Conservation (phyloP, 2,797 vertebrate genomes). For the Manis crassicaudata region DNA sequence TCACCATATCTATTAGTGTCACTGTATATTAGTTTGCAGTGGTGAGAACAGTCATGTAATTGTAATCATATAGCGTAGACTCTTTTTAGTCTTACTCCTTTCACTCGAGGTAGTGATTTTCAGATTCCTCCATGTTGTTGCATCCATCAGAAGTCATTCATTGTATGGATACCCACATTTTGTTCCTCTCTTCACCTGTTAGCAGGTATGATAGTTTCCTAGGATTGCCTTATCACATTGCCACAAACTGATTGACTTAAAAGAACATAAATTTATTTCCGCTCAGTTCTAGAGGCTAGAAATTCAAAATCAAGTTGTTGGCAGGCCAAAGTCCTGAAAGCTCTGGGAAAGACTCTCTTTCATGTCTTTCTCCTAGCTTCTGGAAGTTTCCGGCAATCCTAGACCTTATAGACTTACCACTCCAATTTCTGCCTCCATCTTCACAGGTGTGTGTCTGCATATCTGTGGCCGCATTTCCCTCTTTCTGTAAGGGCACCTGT, state of each 20-base stretch:
- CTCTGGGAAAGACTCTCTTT: background rate
- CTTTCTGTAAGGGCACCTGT: background rate
- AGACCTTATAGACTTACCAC: no score
- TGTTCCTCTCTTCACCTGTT: background rate
- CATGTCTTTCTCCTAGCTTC: background rate
- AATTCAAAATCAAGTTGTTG: background rate
- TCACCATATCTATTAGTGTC: background rate
- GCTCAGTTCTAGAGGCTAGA: background rate
- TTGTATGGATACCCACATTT: background rate
- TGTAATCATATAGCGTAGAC: background rate
- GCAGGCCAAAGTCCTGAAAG: background rate
- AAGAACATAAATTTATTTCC: background rate
- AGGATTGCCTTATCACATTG: background rate
- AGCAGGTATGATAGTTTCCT: background rate
- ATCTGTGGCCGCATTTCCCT: background rate
- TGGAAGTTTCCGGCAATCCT: no score
- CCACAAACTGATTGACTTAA: background rate
- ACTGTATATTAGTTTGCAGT: background rate
- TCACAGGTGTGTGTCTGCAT: background rate
- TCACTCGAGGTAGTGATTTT: background rate
- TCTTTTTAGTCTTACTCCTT: background rate
- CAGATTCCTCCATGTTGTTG: background rate
- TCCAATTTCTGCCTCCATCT: background rate
- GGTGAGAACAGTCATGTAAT: background rate
- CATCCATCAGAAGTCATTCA: background rate